Evolutionary conservation across 2,797 vertebrate species (phyloP).

Genomic region (Thunnus albacares): DNA sequence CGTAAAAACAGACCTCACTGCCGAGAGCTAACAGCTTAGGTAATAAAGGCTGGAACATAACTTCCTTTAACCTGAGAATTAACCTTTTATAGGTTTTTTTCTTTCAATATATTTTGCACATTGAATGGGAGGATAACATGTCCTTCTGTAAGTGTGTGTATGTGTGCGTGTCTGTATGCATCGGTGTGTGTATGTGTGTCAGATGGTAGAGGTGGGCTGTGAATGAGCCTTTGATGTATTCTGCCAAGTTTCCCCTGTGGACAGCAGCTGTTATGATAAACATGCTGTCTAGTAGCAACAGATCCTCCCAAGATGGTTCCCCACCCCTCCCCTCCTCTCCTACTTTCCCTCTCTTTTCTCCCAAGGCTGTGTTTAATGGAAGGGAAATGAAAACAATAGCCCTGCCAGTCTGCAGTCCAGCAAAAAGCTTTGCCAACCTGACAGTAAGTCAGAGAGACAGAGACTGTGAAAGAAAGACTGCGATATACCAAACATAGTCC

Average conservation of each 20-base stretch:
- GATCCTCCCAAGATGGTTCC: conserved; percentile 78
- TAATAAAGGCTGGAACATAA: conserved; percentile 73
- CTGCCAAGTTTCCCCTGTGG: conserved; percentile 86
- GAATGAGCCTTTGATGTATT: conserved; percentile 80
- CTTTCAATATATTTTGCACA: conserved; percentile 41
- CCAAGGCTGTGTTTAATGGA: conserved; percentile 77
- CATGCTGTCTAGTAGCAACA: conserved; percentile 84
- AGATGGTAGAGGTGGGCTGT: conserved; percentile 81
- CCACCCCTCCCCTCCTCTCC: conserved; percentile 62
- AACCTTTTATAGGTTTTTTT: conserved; percentile 53
- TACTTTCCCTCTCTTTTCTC: conserved; percentile 68
- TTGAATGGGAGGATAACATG: conserved; percentile 43
- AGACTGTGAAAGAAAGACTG: conserved; percentile 44
- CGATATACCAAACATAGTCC: conserved; percentile 48
- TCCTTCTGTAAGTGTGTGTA: conserved; percentile 34
- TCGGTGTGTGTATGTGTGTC: conserved; percentile 52
- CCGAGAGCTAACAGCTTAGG: conserved; percentile 73
- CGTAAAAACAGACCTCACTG: conserved; percentile 79
- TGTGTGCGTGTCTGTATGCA: conserved; percentile 21
- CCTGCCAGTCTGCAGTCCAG: conserved; percentile 71
- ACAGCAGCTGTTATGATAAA: conserved; percentile 87
- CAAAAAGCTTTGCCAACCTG: conserved; percentile 69
- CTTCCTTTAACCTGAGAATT: conserved; percentile 74
- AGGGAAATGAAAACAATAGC: conserved; percentile 85
- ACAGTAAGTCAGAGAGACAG: conserved; percentile 59